Base-by-base conservation (phyloP, 2,888 invertebrate species). In the Leptogaster cylindrica region DNA sequence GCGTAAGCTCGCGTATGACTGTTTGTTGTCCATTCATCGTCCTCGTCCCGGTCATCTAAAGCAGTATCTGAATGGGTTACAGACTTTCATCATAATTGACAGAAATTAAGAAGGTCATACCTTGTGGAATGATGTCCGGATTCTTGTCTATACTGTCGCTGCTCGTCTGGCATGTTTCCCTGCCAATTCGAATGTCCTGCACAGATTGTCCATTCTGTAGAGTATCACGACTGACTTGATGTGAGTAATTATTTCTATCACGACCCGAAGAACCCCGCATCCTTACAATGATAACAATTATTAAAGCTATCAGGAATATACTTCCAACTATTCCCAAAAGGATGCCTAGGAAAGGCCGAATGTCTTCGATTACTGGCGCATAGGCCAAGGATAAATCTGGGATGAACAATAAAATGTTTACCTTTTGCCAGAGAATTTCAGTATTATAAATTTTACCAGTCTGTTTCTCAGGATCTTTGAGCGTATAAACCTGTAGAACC, bases 391-490 rank as follows among this genome's bases (percentile, higher is more conserved):
- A 79, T 65, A 76, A 75, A 75, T 81, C 81, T 81, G 72, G 39
- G 68, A 65, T 27, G 27, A 44, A 25, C 16, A 12, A 68, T 20
- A 51, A 58, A 55, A 66, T 46, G 61, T 23, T 66, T 44, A 61
- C 44, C 28, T 61, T 8, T 5, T 6, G n/a, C n/a, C 39, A 23
- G 3, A 8, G 28, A 18, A 16, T 14, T 31, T 41, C 14, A n/a
- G n/a, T n/a, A n/a, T 12, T 23, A 46, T 31, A 12, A 27, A 51
- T 74, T 75, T 77, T 75, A 87, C 89, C 89, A 77, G 88, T 88
- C 76, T 88, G 87, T 77, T 88, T 88, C 77, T 89, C 89, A 18
- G 89, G 89, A 69, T 88, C 86, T 79, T 89, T 89, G 50, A 89
- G 80, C 1, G 90, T 91, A 74, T 85, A 87, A n/a, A 89, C 88